Base-by-base conservation (phyloP, 1,140 invertebrate genomes). In the Rhyacophila brunnea region DNA sequence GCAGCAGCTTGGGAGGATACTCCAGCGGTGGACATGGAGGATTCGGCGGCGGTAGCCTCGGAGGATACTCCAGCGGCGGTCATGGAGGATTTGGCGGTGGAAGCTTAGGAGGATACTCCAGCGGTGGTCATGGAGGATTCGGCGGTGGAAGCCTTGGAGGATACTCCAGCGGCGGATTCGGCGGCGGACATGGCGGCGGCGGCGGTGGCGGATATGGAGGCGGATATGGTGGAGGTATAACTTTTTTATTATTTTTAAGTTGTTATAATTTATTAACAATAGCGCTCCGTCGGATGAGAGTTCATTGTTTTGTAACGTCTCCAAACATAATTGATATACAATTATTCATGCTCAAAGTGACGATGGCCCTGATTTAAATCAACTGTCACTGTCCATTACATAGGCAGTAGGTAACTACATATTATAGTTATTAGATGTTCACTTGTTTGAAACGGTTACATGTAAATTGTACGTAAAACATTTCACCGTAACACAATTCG, bases 161-260 rank as follows among this genome's bases (percentile, higher is more conserved):
- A 19, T 11, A 14, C 40, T 18, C 36, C n/a, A 35, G 46, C 46
- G 47, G 48, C 18, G 47, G 56, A 13, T 7, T 6, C 13, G 40
- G 40, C 23, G 48, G 56, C 46, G 14, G 23, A 10, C 18, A 17
- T n/a, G 45, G 54, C 18, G 45, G 54, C 14, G 32, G 32, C 14
- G 47, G 60, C 5, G 42, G 55, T 20, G 43, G 49, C n/a, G 51
- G 61, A 14, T 42, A 42, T 13, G 56, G 60, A 23, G 60, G 60
- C 42, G 15, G 18, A 10, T 20, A 10, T n/a, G 52, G 52, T 7
- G 42, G 52, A 43, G 5, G n/a, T 40, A 17, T n/a, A 6, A 13
- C 38, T 13, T 40, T 40, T 17, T 13, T 40, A 40, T 17, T 6
- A 13, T 40, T 40, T 40, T 40, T 40, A 4, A 40, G 3, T 4